Conservation (phyloP, 1,140 invertebrate species). For the Catajapyx aquilonaris region DNA sequence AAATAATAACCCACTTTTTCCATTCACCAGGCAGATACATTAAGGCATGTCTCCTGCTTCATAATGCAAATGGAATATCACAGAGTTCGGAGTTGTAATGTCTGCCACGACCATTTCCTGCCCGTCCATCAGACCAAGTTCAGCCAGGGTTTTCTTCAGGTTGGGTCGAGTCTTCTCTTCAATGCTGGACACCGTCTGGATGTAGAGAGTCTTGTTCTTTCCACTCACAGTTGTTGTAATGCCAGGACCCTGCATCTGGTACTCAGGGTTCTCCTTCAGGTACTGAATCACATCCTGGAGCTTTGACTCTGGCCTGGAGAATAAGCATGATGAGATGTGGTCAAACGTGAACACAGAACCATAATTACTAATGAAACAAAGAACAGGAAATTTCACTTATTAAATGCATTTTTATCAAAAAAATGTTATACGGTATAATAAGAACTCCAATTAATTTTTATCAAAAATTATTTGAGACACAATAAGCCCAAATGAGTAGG, state of each 20-base stretch:
- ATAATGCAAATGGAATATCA: constrained; percentile 29
- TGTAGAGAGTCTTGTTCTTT: constrained; percentile 79
- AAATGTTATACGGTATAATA: too few relatives aligned
- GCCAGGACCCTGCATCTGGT: constrained; percentile 74
- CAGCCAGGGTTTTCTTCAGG: constrained; percentile 62
- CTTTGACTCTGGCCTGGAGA: constrained; percentile 34
- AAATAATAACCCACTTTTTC: too few relatives aligned
- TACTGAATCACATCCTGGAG: constrained; percentile 65
- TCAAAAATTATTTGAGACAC: too few relatives aligned
- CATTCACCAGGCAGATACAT: too few relatives aligned
- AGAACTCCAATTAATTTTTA: too few relatives aligned
- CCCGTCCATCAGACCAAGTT: constrained; percentile 61
- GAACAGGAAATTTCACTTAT: too few relatives aligned
- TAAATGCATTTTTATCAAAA: too few relatives aligned
- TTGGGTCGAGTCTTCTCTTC: constrained; percentile 67
- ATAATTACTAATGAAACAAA: too few relatives aligned
- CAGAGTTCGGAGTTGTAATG: constrained; percentile 59
- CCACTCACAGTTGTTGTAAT: constrained; percentile 57
- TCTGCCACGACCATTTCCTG: constrained; percentile 75
- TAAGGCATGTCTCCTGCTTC: too few relatives aligned
- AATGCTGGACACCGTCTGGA: constrained; percentile 70
- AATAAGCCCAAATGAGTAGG: too few relatives aligned
- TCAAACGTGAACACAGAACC: too few relatives aligned
- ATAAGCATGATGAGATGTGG: too few relatives aligned
- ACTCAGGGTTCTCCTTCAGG: constrained; percentile 46